phyloP scores from a whole-genome alignment of 2,113 vertebrate species.

The Hyaena hyaena region DNA sequence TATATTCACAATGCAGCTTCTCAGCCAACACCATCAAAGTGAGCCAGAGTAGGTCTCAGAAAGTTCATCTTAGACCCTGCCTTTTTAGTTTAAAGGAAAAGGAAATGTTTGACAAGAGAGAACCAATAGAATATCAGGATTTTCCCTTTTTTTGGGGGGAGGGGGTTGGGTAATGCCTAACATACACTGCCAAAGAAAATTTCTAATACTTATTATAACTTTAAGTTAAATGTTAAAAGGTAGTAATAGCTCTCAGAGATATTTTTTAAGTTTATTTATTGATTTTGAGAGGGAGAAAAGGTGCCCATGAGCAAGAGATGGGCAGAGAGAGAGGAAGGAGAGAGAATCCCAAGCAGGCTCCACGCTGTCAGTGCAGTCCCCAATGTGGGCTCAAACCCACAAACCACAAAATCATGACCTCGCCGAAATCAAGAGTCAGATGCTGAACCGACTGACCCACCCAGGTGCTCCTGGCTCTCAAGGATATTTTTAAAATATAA shows the following conservation, averaged over 20 bases:
- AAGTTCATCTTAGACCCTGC: not conserved
- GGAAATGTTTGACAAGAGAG: not conserved
- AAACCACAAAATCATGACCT: too few relatives aligned
- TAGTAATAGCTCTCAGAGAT: not conserved
- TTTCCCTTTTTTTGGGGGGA: not conserved
- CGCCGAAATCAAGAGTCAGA: too few relatives aligned
- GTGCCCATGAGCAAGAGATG: too few relatives aligned
- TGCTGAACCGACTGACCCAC: too few relatives aligned
- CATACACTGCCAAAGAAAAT: not conserved
- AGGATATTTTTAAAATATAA: not conserved
- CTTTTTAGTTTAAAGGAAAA: conserved; percentile 53
- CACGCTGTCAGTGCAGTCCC: too few relatives aligned
- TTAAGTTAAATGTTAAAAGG: not conserved
- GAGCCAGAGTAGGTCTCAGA: not conserved
- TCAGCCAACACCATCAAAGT: not conserved
- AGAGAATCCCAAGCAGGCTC: too few relatives aligned
- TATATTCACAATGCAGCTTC: not conserved
- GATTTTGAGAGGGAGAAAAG: too few relatives aligned
- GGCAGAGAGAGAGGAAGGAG: too few relatives aligned
- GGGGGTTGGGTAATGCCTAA: not conserved
- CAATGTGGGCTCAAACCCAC: too few relatives aligned
- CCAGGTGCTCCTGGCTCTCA: not conserved
- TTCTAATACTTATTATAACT: conserved; percentile 31
- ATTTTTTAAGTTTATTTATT: not conserved
- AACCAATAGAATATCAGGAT: not conserved